Evolutionary conservation across 2,113 vertebrate species (phyloP).

Genomic region (Pithys albifrons): DNA sequence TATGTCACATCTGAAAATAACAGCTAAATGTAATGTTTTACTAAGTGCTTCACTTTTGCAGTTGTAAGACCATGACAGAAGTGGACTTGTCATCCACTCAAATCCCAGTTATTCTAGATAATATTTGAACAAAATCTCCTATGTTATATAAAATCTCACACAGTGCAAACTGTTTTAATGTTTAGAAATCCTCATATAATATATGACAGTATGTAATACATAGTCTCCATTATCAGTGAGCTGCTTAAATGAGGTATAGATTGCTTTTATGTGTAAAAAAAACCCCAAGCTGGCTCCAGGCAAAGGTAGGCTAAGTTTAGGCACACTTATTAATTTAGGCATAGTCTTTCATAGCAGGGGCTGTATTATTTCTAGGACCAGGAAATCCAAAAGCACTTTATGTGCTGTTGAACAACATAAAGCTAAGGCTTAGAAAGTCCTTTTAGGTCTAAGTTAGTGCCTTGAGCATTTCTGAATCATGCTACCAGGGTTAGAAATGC

Average conservation of each 20-base stretch:
- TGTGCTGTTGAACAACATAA: background rate
- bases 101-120: background rate
- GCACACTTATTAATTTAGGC: background rate
- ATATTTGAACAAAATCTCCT: background rate
- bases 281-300: background rate
- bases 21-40: background rate
- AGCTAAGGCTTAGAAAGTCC: background rate
- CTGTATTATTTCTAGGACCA: background rate
- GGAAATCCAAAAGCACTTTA: background rate
- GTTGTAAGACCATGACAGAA: background rate
- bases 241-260: background rate
- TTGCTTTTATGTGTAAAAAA: background rate
- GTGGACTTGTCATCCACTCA: background rate
- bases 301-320: background rate
- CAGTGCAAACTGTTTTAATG: background rate
- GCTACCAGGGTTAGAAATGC: background rate
- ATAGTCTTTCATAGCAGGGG: background rate
- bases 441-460: background rate
- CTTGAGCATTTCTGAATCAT: background rate
- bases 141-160: background rate
- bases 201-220: background rate
- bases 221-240: background rate
- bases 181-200: background rate
- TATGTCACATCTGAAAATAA: background rate
- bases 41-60: background rate